Evolutionary conservation across 2,888 invertebrate species (phyloP).

Genomic region (Melanophora roralis): DNA sequence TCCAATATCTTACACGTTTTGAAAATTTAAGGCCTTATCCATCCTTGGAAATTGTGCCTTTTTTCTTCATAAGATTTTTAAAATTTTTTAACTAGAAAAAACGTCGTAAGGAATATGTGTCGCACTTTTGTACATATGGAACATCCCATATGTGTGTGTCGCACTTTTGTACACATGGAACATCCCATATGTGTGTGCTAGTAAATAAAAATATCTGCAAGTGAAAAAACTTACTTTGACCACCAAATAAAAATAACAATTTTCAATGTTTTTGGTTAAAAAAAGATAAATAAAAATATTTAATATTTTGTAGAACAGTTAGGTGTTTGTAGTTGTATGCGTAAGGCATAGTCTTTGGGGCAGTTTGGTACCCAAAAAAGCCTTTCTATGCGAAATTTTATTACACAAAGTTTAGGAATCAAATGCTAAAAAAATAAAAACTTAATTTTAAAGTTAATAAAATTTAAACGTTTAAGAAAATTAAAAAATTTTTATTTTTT

Average conservation of each 20-base stretch:
- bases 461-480: no score
- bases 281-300: conserved; percentile 39
- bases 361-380: not conserved
- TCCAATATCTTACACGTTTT: no score
- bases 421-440: no score
- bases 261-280: conserved; percentile 6
- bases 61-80: no score
- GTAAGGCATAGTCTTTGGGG: not conserved
- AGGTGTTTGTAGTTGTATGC: not conserved
- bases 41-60: no score
- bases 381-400: not conserved
- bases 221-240: conserved; percentile 1
- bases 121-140: not conserved
- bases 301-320: conserved; percentile 8
- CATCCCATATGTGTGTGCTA: not conserved
- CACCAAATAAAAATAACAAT: conserved; percentile 30
- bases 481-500: no score
- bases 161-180: not conserved
- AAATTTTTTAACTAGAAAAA: no score
- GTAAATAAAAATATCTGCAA: not conserved
- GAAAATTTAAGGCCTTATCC: no score
- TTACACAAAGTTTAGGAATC: no score
- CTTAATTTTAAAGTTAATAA: no score
- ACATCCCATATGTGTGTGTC: no score
- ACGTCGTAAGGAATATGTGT: no score